Evolutionary conservation across 2,113 vertebrate genomes (phyloP), one percentile per base, ranked within the genome.

Genomic region (Macquaria australasica): DNA sequence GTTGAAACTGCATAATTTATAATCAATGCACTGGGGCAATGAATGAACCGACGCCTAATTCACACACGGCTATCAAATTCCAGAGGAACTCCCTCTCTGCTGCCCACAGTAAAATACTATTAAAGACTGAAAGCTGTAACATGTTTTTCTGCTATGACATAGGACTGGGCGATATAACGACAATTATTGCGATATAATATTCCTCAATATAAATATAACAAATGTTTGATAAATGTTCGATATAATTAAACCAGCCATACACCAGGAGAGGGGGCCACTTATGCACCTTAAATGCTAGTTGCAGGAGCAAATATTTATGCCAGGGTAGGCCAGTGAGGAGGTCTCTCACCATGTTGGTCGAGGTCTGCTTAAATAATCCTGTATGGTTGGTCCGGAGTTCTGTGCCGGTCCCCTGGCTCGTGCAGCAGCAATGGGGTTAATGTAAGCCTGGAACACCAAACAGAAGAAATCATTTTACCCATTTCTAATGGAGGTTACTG

Each of bases 401-500:
- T 96, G 96, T 50, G 95, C 79, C 45, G 98, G 98, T 77, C 98
- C 98, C 84, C 96, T 96, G 56, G 98, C 96, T 93, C 98, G 95
- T 85, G 98, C 97, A 95, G 98, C 98, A 78, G 98, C 98, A 89
- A 99, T 99, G 28, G 98, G 98, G 94, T 99, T 99, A 95, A 99
- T 96, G 82, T 99, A 99, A 41, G 98, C 97, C 98, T 99, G 86
- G 34, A 95, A 90, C 64, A 80, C 12, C 91, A 79, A 60, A 75
- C 31, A 82, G 2, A 74, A 23, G 7, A 31, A 62, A 12, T 20
- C 15, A 76, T 50, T 69, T 68, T 5, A 73, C 9, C 63, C 50
- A 0, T 34, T 11, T 34, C 0, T 23, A 23, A 45, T 11, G 31
- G n/a, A 31, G 14, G 1, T 28, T 48, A 23, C 4, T 68, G 1